A percentile compares a stretch with the other conserved stretches of the same genome.
Evolutionary conservation across 1,140 invertebrate genomes (phyloP).

Genomic region (Drosophila nigrodunni): DNA sequence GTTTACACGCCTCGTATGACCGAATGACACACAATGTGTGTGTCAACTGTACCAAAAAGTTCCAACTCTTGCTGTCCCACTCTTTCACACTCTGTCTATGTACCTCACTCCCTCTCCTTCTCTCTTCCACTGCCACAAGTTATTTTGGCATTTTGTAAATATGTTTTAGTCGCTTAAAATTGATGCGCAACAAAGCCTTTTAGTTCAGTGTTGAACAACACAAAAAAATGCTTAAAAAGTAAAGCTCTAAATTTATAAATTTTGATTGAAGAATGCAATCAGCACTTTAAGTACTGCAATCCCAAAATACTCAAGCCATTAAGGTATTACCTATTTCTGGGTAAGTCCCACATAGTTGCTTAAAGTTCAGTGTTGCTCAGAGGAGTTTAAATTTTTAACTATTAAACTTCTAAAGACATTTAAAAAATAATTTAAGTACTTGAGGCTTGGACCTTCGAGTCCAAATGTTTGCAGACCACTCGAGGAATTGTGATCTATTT

Average conservation of each 20-base stretch:
- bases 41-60: conserved; percentile 55
- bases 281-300: too few species aligned
- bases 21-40: conserved; percentile 52
- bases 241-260: background rate
- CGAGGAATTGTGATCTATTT: conserved; percentile 47
- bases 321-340: too few species aligned
- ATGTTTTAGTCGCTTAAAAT: conserved; percentile 58
- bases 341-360: too few species aligned
- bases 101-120: background rate
- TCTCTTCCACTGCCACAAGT: background rate
- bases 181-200: conserved; percentile 45
- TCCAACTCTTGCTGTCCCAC: background rate
- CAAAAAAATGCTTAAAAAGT: conserved; percentile 24
- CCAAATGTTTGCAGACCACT: conserved; percentile 61
- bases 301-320: too few species aligned
- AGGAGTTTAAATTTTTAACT: background rate
- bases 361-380: background rate
- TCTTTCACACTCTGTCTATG: background rate
- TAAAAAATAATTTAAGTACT: conserved; percentile 8
- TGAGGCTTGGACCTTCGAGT: conserved; percentile 3
- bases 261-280: conserved; percentile 5
- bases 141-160: conserved; percentile 7
- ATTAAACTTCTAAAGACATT: background rate
- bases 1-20: conserved; percentile 53
- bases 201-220: conserved; percentile 49